Conservation (phyloP, 30 jellyfish, hydroid and myxozoan species). For the Sanderia malayensis region DNA sequence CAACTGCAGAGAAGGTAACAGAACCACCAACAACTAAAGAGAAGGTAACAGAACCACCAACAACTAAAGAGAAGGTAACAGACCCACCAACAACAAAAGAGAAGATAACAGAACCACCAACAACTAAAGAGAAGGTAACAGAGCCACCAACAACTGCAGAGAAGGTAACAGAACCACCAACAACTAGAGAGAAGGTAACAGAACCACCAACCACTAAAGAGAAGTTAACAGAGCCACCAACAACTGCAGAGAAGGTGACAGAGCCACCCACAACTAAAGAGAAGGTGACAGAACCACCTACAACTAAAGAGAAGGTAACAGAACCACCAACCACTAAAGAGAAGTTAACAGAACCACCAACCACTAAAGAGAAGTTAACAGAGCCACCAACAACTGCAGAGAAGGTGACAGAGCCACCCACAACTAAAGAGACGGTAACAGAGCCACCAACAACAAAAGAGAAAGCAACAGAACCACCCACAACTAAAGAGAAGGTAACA, state of each 20-base stretch:
- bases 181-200: background rate
- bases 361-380: background rate
- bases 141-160: constrained; percentile 7
- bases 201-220: background rate
- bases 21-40: constrained; percentile 1
- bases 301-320: background rate
- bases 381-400: constrained; percentile 5
- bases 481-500: background rate
- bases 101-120: background rate
- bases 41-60: constrained; percentile 6
- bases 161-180: constrained; percentile 2
- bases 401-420: constrained; percentile 1
- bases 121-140: background rate
- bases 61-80: background rate
- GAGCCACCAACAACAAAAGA: background rate
- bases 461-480: background rate
- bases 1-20: background rate
- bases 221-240: background rate
- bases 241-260: background rate
- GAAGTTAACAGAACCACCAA: background rate
- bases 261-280: constrained; percentile 4
- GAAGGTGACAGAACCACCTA: background rate
- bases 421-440: background rate
- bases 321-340: background rate
- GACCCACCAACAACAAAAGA: constrained; percentile 3